A percentile compares a stretch with the other conserved stretches of the same genome.
These are phyloP conservation scores for Accipiter virgatus DNA, from an alignment of 2,113 vertebrate genomes.

Conservation along the genomic window DNA sequence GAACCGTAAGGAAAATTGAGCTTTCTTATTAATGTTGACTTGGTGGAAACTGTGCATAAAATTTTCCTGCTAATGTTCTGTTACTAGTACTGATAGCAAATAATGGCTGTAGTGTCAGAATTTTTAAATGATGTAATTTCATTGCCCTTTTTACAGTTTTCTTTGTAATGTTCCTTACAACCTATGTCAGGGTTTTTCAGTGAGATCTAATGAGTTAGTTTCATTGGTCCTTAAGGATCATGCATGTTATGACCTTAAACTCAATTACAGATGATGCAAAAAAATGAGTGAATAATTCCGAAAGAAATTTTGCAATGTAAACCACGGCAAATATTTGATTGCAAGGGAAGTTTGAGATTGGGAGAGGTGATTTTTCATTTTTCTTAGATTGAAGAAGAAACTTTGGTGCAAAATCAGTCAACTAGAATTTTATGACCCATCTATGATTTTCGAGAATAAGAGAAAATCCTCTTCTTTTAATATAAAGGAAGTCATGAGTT, in stretches of 20 bases:
- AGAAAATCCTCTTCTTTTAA: neutral
- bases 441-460: neutral
- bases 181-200: neutral
- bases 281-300: neutral
- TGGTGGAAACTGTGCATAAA: neutral
- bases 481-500: neutral
- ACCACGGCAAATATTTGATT: neutral
- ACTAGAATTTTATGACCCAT: neutral
- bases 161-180: neutral
- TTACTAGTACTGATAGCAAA: neutral
- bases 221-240: neutral
- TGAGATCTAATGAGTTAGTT: neutral
- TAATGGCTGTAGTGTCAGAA: neutral
- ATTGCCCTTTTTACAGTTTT: neutral
- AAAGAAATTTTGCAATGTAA: neutral
- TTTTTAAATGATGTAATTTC: neutral
- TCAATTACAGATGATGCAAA: neutral
- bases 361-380: neutral
- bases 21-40: neutral
- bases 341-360: neutral
- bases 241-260: neutral
- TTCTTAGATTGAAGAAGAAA: neutral
- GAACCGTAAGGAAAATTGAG: constrained; percentile 77
- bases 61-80: fast-evolving
- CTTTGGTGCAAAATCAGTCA: neutral